Base-by-base conservation (phyloP, 2,797 vertebrate species). In the Tympanoctomys barrerae region DNA sequence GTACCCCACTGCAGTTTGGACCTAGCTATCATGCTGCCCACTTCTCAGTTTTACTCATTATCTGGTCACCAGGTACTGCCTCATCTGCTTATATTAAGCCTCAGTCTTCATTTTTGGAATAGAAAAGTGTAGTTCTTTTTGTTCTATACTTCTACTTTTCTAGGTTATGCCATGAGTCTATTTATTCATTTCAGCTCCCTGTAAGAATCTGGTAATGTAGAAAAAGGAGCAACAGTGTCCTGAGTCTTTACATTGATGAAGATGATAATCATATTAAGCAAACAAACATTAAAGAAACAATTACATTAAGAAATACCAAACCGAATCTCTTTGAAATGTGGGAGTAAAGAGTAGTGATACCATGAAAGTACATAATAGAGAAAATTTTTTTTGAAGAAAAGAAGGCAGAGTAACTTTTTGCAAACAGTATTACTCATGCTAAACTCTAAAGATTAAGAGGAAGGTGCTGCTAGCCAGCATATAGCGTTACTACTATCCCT, bases 241-340 rank as follows among this genome's bases (percentile, higher is more conserved):
- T 70, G 39, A 21, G 31, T 39, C 22, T 78, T 54, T 54, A 8
- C 33, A 5, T 13, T 68, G 57, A 68, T 59, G 5, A 49, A 52
- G 2, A 24, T 85, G 19, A 57, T 28, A 71, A 33, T 61, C 8
- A 70, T n/a, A n/a, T 59, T 22, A 66, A 39, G 52, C 82, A 84
- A 92, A 87, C 2, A 78, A 10, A 64, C 64, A 16, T 54, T 83
- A 46, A 79, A 88, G 64, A 62, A 11, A 57, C 1, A 78, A 28
- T 46, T 52, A 77, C 16, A n/a, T 33, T 57, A 61, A 75, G 52
- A 57, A 89, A 95, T 33, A 11, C 64, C 62, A 80, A 81, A 61
- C 1, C 36, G 57, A 68, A 70, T 71, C 33, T 66, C 8, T 62
- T 33, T 14, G 6, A 54, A 71, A 21, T 22, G 28, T 49, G 2